Evolutionary conservation across 2,888 invertebrate species (phyloP), one percentile per base, ranked within the genome.

Genomic region (Cataglyphis cursor): DNA sequence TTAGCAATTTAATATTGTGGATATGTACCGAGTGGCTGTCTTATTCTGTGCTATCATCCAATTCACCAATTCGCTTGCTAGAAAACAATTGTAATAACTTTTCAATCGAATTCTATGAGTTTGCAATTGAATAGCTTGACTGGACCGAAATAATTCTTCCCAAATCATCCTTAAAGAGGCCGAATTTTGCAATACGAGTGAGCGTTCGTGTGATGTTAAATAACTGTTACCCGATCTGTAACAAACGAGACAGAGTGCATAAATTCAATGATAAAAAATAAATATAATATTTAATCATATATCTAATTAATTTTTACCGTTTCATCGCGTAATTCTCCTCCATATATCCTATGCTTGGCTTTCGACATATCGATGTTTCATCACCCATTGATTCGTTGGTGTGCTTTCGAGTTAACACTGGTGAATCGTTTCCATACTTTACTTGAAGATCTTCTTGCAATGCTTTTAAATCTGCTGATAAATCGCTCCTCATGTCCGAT

Each of bases 41-140:
- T 97, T 97, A 85, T 97, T 97, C 91, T 97, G 97, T 74, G 96
- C 96, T 92, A 98, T 96, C 24, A 98, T 95, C 98, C 98, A 98
- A 92, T 98, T 98, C 5, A 98, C 96, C 15, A 98, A 95, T 92
- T 98, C 97, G 82, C 96, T 97, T 2, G 98, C 98, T 21, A 97
- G 96, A 95, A 98, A 97, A 88, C 98, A 98, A 72, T 96, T 96
- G 84, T 96, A 96, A 94, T 97, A 97, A 85, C 97, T 97, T 86
- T 97, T 96, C 24, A 98, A 95, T 31, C 97, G 96, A 92, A 97
- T 97, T 84, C 98, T 95, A 91, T 97, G 96, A 21, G 96, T 96
- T 89, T 96, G 96, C 88, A 97, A 95, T 81, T 95, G 95, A 44
- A 97, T 95, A 8, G 97, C 96, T 76, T 95, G 95, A 51, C 94